These are phyloP conservation scores for Brassicogethes aeneus DNA, from an alignment of 2,888 invertebrate species.

Conservation along the genomic window DNA sequence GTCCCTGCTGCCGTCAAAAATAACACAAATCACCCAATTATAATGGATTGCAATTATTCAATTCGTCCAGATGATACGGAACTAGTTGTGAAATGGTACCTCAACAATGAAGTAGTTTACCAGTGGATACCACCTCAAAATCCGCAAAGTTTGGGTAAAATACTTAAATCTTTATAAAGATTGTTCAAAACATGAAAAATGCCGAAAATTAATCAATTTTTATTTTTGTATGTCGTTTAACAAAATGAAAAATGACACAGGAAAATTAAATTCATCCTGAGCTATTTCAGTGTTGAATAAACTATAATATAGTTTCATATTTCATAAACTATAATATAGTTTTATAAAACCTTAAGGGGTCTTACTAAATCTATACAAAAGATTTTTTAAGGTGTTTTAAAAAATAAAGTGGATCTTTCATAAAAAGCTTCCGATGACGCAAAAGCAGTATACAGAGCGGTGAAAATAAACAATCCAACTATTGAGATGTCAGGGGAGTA, in stretches of 20 bases:
- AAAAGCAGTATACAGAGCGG: constrained; percentile 59
- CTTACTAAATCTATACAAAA: too few species aligned
- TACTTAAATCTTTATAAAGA: not conserved
- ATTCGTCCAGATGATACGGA: constrained; percentile 54
- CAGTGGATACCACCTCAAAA: constrained; percentile 69
- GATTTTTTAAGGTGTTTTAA: not conserved
- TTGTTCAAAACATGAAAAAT: not conserved
- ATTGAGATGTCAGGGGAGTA: constrained; percentile 65
- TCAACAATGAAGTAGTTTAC: constrained; percentile 62
- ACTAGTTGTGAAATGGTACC: constrained; percentile 70
- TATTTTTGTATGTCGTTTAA: too few species aligned
- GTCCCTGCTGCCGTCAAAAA: constrained; percentile 38
- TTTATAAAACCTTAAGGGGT: too few species aligned
- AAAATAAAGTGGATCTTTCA: constrained; percentile 49
- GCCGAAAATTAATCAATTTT: too few species aligned
- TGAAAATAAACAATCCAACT: constrained; percentile 58
- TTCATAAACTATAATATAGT: too few species aligned
- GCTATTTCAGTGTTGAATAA: too few species aligned
- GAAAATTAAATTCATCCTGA: too few species aligned
- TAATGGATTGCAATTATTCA: constrained; percentile 65
- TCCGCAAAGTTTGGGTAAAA: constrained; percentile 53
- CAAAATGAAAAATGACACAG: too few species aligned
- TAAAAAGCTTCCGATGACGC: constrained; percentile 58
- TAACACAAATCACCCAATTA: constrained; percentile 40
- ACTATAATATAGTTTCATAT: too few species aligned